These are phyloP conservation scores for Cetonia aurata DNA, from an alignment of 2,888 invertebrate genomes.

Conservation along the genomic window DNA sequence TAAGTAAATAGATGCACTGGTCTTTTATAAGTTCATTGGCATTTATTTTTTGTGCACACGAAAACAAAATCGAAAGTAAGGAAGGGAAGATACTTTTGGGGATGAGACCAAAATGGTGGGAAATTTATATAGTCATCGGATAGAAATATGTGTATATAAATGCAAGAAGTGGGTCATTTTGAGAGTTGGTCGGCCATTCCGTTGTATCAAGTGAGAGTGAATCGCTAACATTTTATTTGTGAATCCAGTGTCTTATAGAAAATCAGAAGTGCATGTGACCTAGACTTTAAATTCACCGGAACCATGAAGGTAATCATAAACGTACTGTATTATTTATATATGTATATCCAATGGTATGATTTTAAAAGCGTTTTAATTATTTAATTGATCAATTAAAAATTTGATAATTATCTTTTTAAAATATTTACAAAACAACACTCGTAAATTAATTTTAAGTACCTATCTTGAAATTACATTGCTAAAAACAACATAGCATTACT, in stretches of 20 bases:
- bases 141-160: constrained; percentile 29
- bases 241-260: constrained; percentile 52
- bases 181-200: constrained; percentile 48
- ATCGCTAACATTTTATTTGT: constrained; percentile 53
- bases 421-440: no score
- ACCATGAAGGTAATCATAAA: constrained; percentile 57
- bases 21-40: no score
- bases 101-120: constrained; percentile 32
- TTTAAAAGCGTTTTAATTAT: no score
- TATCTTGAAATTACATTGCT: no score
- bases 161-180: constrained; percentile 59
- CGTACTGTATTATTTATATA: no score
- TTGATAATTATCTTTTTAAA: no score
- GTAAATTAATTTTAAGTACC: no score
- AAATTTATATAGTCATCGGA: constrained; percentile 8
- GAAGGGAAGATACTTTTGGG: background rate
- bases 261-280: constrained; percentile 55
- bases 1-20: no score
- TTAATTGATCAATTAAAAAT: no score
- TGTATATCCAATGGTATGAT: no score
- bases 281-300: constrained; percentile 53
- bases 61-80: constrained; percentile 21
- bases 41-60: no score
- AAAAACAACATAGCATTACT: no score
- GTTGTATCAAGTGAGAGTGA: constrained; percentile 60